Percentiles rank a stretch among this genome's conserved stretches.
These are phyloP conservation scores for Alligator sinensis DNA, from an alignment of 2,113 vertebrate genomes.

Conservation along the genomic window DNA sequence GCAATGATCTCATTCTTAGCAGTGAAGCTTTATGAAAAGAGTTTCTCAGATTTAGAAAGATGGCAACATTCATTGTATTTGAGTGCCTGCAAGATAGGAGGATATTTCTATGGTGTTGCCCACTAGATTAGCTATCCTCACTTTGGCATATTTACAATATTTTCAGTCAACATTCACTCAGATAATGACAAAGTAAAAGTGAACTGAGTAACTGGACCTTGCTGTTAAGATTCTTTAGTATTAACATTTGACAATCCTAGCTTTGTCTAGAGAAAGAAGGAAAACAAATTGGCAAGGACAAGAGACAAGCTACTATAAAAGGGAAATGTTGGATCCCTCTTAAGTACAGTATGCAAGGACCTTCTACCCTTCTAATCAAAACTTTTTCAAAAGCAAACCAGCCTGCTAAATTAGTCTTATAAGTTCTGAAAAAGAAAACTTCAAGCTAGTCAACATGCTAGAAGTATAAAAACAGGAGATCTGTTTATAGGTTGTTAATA, in stretches of 20 bases:
- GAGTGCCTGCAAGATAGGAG: background rate
- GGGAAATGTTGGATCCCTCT: background rate
- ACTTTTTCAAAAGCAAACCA: conserved; percentile 19
- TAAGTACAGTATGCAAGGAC: conserved; percentile 37
- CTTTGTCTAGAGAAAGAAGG: conserved; percentile 51
- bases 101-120: background rate
- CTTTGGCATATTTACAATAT: background rate
- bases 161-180: background rate
- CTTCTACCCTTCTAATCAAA: conserved; percentile 31
- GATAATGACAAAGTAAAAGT: conserved; percentile 10
- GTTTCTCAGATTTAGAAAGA: background rate
- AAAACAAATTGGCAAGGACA: conserved; percentile 44
- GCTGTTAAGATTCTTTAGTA: conserved; percentile 26
- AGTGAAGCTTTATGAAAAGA: background rate
- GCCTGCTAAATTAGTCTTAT: background rate
- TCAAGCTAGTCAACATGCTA: background rate
- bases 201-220: conserved; percentile 17
- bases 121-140: background rate
- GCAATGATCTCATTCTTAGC: background rate
- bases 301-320: conserved; percentile 11
- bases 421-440: conserved; percentile 4
- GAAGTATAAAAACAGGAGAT: background rate
- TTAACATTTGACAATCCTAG: conserved; percentile 22
- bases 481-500: background rate
- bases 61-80: background rate